Evolutionary conservation across 2,113 vertebrate species (phyloP).

Genomic region (Anarhynchus alexandrinus): DNA sequence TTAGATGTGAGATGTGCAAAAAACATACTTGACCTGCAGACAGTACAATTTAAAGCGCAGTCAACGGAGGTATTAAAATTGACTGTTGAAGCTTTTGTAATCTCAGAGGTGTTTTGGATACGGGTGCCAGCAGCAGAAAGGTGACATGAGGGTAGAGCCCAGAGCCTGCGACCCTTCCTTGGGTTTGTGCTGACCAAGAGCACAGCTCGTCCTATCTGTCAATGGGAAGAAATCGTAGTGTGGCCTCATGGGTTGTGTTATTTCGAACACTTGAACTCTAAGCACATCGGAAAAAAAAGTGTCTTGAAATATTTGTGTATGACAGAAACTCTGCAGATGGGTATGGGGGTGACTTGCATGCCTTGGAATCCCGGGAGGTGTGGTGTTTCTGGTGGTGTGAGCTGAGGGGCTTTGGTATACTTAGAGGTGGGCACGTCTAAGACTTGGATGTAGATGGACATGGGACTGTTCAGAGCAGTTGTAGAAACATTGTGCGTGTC

Average conservation of each 20-base stretch:
- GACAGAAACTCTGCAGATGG: not conserved
- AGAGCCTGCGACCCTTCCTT: too few relatives aligned
- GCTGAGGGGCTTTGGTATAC: not conserved
- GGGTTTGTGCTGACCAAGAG: not conserved
- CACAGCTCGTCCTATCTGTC: not conserved
- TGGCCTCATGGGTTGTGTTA: not conserved
- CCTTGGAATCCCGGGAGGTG: not conserved
- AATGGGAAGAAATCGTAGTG: not conserved
- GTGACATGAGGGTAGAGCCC: not conserved
- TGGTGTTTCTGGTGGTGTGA: not conserved
- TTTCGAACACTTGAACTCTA: not conserved
- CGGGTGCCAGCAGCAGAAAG: not conserved
- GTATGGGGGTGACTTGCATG: too few relatives aligned
- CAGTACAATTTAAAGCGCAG: not conserved
- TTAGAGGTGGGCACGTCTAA: fast-evolving
- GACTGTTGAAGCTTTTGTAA: not conserved
- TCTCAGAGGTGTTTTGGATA: not conserved
- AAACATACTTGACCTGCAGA: not conserved
- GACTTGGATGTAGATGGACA: fast-evolving
- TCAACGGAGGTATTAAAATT: not conserved
- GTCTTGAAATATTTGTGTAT: not conserved
- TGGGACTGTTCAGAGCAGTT: not conserved
- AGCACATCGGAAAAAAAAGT: not conserved
- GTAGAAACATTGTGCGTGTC: not conserved
- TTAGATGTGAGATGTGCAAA: not conserved